Evolutionary conservation across 2,888 invertebrate genomes (phyloP).

Genomic region (Agonopterix alstromeriana): DNA sequence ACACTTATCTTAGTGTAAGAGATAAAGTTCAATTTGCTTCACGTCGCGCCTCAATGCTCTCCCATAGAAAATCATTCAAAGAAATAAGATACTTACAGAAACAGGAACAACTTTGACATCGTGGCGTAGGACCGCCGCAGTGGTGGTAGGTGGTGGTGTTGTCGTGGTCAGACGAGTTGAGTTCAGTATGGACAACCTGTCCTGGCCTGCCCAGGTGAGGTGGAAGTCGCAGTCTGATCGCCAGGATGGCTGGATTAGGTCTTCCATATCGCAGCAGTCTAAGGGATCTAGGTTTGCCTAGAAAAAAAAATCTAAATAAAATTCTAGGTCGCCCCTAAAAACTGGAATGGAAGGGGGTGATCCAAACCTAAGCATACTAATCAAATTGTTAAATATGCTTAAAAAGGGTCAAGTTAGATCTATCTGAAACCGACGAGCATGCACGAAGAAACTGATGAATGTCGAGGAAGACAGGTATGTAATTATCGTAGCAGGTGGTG

Average conservation of each 20-base stretch:
- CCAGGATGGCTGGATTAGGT: constrained; percentile 44
- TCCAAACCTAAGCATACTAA: no score
- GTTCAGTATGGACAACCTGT: constrained; percentile 32
- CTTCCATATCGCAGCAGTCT: constrained; percentile 54
- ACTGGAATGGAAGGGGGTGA: no score
- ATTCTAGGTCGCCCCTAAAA: no score
- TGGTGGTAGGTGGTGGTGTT: constrained; percentile 16
- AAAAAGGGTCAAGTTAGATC: no score
- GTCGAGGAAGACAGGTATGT: no score
- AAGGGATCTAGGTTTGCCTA: constrained; percentile 32
- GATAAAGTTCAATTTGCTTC: no score
- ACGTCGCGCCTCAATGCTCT: no score
- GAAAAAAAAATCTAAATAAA: not conserved
- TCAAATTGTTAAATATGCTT: no score
- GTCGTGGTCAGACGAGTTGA: constrained; percentile 15
- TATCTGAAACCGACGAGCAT: no score
- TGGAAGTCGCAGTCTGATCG: constrained; percentile 45
- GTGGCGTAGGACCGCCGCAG: constrained; percentile 14
- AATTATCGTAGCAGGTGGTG: no score
- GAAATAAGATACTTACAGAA: constrained; percentile 32
- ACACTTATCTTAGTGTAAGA: no score
- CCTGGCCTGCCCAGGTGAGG: constrained; percentile 32
- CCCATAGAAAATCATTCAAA: not conserved
- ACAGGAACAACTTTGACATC: constrained; percentile 51
- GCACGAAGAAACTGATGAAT: no score